Evolutionary conservation across 2,888 invertebrate species (phyloP).

Genomic region (Homarus gammarus): DNA sequence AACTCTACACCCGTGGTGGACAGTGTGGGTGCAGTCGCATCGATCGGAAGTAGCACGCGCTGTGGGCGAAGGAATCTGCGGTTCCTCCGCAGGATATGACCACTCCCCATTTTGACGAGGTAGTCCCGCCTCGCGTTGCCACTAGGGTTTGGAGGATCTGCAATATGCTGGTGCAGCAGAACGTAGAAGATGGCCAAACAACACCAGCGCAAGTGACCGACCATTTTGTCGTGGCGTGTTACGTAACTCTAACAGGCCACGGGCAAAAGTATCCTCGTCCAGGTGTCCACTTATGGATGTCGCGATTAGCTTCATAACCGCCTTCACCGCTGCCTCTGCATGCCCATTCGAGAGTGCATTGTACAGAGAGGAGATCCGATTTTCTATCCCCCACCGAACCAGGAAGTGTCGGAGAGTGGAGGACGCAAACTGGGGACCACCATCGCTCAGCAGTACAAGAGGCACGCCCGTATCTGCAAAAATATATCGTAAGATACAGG

Average conservation of each 20-base stretch:
- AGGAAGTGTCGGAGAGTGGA: no score
- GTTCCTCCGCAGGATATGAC: no score
- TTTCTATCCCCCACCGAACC: no score
- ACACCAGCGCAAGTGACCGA: not conserved
- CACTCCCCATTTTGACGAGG: no score
- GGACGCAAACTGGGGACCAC: no score
- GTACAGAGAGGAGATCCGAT: not conserved
- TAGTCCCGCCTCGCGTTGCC: not conserved
- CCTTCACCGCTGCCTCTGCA: not conserved
- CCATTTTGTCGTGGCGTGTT: not conserved
- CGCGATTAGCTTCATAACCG: not conserved
- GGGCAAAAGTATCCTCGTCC: conserved; percentile 4
- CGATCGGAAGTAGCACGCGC: not conserved
- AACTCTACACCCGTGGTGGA: not conserved
- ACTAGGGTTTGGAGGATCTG: not conserved
- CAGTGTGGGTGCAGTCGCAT: not conserved
- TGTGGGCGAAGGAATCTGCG: not conserved
- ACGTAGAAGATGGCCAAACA: conserved; percentile 3
- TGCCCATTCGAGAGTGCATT: conserved; percentile 23
- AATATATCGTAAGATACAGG: not conserved
- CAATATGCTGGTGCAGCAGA: not conserved
- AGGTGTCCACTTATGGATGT: not conserved
- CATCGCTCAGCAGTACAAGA: not conserved
- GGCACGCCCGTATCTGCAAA: conserved; percentile 32
- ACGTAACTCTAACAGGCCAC: not conserved